Evolutionary conservation across 2,113 vertebrate species (phyloP).

Genomic region (human): DNA sequence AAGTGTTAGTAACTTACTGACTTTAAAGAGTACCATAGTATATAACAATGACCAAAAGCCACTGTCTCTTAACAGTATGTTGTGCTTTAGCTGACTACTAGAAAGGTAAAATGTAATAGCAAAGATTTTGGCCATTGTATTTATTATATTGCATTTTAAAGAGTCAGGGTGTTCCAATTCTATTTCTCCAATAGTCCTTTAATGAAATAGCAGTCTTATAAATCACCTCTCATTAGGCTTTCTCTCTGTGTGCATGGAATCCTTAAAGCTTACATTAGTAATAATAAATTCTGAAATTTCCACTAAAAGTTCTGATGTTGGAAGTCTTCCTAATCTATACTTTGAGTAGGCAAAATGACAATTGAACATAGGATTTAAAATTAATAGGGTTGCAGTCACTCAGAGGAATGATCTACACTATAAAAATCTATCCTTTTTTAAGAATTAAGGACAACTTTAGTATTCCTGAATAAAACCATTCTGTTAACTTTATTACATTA

Average conservation of each 20-base stretch:
- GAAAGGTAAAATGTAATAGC: too few relatives aligned
- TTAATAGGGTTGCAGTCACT: not conserved
- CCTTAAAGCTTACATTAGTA: slow-evolving; percentile 35
- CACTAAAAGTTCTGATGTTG: not conserved
- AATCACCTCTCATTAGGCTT: slow-evolving; percentile 8
- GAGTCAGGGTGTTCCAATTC: not conserved
- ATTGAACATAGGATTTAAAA: not conserved
- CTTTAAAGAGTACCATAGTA: not conserved
- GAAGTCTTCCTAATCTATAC: not conserved
- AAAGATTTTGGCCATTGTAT: too few relatives aligned
- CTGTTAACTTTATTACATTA: not conserved
- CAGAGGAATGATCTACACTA: not conserved
- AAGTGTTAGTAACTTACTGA: not conserved
- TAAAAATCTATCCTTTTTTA: not conserved
- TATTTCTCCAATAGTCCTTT: not conserved
- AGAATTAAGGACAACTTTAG: not conserved
- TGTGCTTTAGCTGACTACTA: not conserved
- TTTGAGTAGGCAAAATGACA: not conserved
- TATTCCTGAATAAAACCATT: not conserved
- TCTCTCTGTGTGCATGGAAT: not conserved
- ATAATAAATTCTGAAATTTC: slow-evolving; percentile 15
- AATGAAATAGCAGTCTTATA: not conserved
- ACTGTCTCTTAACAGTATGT: not conserved
- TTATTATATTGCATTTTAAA: not conserved
- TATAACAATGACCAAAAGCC: not conserved